Conservation (phyloP, 1,140 invertebrate genomes). For the Teleopsis dalmanni region DNA sequence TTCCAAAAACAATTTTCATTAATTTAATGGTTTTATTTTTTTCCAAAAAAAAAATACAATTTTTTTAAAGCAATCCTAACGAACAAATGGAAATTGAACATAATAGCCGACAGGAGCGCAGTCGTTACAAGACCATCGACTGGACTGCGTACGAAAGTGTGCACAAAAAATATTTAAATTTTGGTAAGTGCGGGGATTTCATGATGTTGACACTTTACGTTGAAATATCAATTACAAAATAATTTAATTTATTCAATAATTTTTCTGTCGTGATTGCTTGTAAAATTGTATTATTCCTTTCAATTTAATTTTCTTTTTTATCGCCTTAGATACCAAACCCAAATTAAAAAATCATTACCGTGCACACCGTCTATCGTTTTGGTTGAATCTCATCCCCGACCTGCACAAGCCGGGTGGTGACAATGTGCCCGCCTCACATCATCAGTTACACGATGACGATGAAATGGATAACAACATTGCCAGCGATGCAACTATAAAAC, state of each 20-base stretch:
- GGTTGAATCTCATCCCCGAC: slow-evolving; percentile 91
- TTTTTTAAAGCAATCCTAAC: slow-evolving; percentile 72
- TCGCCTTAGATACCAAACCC: slow-evolving; percentile 66
- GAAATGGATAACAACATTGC: slow-evolving; percentile 48
- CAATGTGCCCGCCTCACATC: slow-evolving; percentile 76
- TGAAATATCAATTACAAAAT: background rate
- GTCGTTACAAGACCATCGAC: slow-evolving; percentile 73
- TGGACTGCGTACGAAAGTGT: slow-evolving; percentile 86
- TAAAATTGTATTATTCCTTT: background rate
- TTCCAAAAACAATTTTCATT: background rate
- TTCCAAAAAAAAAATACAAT: no score
- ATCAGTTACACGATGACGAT: slow-evolving; percentile 73
- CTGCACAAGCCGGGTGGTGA: slow-evolving; percentile 83
- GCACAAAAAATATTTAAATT: slow-evolving; percentile 87
- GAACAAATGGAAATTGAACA: slow-evolving; percentile 63
- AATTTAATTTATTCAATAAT: background rate
- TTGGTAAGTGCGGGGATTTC: slow-evolving; percentile 59
- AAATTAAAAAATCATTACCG: slow-evolving; percentile 91
- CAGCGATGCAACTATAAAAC: slow-evolving; percentile 48
- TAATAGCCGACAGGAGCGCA: slow-evolving; percentile 60
- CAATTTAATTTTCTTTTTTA: background rate
- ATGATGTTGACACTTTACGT: background rate
- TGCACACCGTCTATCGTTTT: slow-evolving; percentile 89
- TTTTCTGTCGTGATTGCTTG: background rate
- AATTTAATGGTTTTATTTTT: background rate